A percentile compares a stretch with the other conserved stretches of the same genome.
Evolutionary conservation across 2,113 vertebrate genomes (phyloP).

Genomic region (Megaptera novaeangliae): DNA sequence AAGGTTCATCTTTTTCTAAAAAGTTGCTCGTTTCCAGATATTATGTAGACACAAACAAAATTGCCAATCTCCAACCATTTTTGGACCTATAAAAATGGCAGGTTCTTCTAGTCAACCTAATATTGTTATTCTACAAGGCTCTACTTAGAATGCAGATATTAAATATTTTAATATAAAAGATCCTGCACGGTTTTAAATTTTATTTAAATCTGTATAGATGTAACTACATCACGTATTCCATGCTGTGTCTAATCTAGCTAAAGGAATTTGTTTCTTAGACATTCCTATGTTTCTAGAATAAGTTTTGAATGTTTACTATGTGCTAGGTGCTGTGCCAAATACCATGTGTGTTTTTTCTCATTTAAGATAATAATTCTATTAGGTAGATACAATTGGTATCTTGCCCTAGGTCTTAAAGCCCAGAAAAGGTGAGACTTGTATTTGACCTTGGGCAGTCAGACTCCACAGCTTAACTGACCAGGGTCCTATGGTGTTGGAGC

Average conservation of each 20-base stretch:
- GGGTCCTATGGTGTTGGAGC: background rate
- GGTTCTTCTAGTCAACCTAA: background rate
- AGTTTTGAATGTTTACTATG: background rate
- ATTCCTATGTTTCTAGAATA: background rate
- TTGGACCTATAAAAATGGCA: background rate
- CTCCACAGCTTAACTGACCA: background rate
- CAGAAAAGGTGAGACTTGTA: background rate
- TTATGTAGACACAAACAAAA: background rate
- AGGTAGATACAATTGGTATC: background rate
- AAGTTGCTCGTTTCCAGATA: background rate
- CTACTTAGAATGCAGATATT: background rate
- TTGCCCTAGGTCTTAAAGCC: background rate
- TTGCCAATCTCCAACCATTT: background rate
- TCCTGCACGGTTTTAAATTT: background rate
- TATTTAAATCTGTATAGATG: background rate
- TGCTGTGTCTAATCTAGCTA: background rate
- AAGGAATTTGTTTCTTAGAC: background rate
- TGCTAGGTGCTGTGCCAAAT: background rate
- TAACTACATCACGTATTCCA: background rate
- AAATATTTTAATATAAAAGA: background rate
- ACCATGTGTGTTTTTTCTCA: background rate
- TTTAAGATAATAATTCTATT: background rate
- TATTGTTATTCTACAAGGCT: background rate
- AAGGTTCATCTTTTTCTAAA: background rate
- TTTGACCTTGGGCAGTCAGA: background rate